Evolutionary conservation across 1,140 invertebrate genomes (phyloP).

Genomic region (Tetranychus urticae): DNA sequence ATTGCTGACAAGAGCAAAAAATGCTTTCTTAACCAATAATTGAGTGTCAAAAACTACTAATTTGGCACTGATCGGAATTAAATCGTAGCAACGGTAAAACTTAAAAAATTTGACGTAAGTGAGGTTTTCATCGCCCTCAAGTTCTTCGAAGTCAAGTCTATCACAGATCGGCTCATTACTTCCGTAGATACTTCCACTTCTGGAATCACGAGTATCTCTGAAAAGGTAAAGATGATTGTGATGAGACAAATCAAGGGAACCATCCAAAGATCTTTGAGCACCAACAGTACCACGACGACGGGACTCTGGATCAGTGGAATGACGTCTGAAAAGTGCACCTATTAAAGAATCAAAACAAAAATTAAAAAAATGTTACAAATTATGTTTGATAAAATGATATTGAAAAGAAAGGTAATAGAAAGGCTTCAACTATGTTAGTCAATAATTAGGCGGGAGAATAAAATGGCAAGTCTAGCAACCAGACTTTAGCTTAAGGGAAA

Average conservation of each 20-base stretch:
- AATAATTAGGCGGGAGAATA: too few relatives aligned
- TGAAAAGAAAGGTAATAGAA: too few relatives aligned
- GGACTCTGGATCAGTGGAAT: not conserved
- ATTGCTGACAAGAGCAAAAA: constrained; percentile 95
- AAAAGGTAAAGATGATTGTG: not conserved
- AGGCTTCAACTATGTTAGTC: too few relatives aligned
- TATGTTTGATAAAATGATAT: too few relatives aligned
- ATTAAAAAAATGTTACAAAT: not conserved
- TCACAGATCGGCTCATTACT: constrained; percentile 1
- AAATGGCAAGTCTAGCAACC: too few relatives aligned
- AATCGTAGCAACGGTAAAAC: constrained; percentile 56
- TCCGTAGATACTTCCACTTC: not conserved
- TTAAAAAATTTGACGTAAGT: constrained; percentile 98
- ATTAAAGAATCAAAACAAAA: not conserved
- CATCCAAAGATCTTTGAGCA: not conserved
- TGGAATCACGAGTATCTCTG: not conserved
- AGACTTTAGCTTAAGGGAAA: too few relatives aligned
- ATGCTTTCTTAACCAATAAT: constrained; percentile 72
- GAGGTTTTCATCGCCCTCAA: constrained; percentile 61
- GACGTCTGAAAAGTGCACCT: not conserved
- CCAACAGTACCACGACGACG: too few relatives aligned
- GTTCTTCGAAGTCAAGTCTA: constrained; percentile 1
- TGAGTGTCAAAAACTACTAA: constrained; percentile 98
- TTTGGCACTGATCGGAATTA: constrained; percentile 96
- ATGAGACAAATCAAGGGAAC: not conserved